Percentiles rank a stretch among this genome's conserved stretches.
phyloP scores from a whole-genome alignment of 2,113 vertebrate genomes.

The Melanocharis versteri region DNA sequence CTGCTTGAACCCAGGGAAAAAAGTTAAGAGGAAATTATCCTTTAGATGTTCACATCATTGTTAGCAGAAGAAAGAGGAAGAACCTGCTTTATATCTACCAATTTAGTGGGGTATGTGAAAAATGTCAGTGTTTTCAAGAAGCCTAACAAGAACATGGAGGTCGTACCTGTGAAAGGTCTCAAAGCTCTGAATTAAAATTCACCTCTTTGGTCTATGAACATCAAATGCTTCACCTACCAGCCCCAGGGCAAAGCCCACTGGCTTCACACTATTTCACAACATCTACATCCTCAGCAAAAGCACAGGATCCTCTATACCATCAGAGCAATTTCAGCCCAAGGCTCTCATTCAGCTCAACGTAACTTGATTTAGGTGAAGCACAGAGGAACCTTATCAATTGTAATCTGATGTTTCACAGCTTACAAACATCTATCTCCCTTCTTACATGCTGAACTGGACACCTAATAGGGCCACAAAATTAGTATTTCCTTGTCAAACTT shows the following conservation, averaged over 20 bases:
- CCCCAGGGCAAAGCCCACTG: not conserved
- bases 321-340: not conserved
- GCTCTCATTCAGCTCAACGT: not conserved
- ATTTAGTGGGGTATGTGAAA: not conserved
- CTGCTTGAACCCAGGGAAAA: not conserved
- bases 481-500: not conserved
- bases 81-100: not conserved
- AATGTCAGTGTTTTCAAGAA: not conserved
- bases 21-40: not conserved
- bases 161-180: not conserved
- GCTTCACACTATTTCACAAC: not conserved
- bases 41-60: not conserved
- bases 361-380: not conserved
- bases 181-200: not conserved
- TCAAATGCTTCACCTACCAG: not conserved
- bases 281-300: not conserved
- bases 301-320: not conserved
- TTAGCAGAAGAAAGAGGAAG: not conserved
- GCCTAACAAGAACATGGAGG: not conserved
- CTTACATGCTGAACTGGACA: not conserved
- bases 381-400: not conserved
- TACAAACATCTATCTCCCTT: accelerated
- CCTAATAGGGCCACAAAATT: not conserved
- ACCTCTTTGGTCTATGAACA: not conserved
- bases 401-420: not conserved